A percentile compares a stretch with the other conserved stretches of the same genome.
phyloP scores from a whole-genome alignment of 1,140 invertebrate genomes.

The Bombus superbus region DNA sequence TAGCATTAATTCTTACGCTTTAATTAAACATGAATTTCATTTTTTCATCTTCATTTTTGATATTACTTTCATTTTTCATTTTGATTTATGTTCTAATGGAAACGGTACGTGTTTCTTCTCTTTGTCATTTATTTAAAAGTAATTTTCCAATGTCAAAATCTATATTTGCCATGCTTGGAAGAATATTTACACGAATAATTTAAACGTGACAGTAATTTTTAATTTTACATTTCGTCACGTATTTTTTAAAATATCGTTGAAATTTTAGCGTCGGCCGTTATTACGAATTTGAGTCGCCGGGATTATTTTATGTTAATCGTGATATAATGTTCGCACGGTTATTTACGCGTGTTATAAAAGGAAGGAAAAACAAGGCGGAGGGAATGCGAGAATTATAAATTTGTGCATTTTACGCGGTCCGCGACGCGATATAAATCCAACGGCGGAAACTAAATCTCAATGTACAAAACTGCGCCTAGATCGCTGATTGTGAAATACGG shows the following conservation, averaged over 20 bases:
- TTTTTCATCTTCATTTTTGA: too few species aligned
- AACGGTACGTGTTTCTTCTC: too few species aligned
- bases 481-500: slow-evolving; percentile 29
- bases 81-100: too few species aligned
- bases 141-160: too few species aligned
- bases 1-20: too few species aligned
- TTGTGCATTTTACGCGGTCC: neutral
- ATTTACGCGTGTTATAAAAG: too few species aligned
- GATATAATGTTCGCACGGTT: neutral
- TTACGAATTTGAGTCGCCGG: neutral
- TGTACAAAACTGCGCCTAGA: slow-evolving; percentile 14
- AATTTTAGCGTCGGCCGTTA: neutral
- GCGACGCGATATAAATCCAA: neutral
- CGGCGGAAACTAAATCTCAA: slow-evolving; percentile 25
- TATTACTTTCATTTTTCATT: too few species aligned
- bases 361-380: neutral
- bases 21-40: too few species aligned
- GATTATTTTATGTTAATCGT: slow-evolving; percentile 3
- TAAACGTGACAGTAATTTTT: neutral
- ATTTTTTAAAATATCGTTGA: neutral
- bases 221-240: neutral
- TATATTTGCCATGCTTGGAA: too few species aligned
- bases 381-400: neutral
- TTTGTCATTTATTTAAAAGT: too few species aligned
- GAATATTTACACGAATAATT: too few species aligned